Evolutionary conservation across 2,888 invertebrate species (phyloP).

Genomic region (Campoplex nolae): DNA sequence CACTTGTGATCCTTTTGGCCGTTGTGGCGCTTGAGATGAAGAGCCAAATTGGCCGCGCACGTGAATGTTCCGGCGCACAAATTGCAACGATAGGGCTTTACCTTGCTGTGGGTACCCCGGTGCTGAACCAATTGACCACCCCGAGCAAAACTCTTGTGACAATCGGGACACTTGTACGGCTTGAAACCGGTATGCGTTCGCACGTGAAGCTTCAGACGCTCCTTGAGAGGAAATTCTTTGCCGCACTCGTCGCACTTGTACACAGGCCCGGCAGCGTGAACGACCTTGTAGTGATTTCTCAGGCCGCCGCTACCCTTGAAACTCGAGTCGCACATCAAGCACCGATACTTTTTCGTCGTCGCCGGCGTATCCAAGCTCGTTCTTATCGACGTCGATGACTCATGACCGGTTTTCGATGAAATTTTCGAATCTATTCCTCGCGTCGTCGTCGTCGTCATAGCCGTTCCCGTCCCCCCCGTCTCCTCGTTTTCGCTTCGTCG

Average conservation of each 20-base stretch:
- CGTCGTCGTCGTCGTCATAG: not conserved
- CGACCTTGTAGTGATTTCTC: slow-evolving; percentile 82
- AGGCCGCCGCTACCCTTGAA: slow-evolving; percentile 83
- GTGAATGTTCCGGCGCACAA: slow-evolving; percentile 91
- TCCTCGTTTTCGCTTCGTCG: slow-evolving; percentile 59
- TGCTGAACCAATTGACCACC: slow-evolving; percentile 92
- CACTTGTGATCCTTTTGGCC: slow-evolving; percentile 92
- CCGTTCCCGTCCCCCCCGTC: not conserved
- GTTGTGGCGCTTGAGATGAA: slow-evolving; percentile 88
- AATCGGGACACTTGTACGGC: slow-evolving; percentile 88
- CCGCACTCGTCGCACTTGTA: slow-evolving; percentile 91
- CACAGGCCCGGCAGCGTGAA: slow-evolving; percentile 83
- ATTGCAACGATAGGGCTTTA: slow-evolving; percentile 90
- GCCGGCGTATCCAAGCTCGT: not conserved
- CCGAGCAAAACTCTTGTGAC: slow-evolving; percentile 89
- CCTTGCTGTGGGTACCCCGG: slow-evolving; percentile 90
- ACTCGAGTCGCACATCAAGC: slow-evolving; percentile 79
- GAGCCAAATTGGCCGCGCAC: slow-evolving; percentile 84
- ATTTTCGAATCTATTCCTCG: not conserved
- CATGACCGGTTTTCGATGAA: not conserved
- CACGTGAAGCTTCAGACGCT: slow-evolving; percentile 90
- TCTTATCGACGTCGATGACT: not conserved
- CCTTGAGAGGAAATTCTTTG: slow-evolving; percentile 91
- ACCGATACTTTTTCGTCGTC: slow-evolving; percentile 73
- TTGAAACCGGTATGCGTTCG: slow-evolving; percentile 90